Percentiles rank a stretch among this genome's conserved stretches.
Conservation (phyloP, 1,140 invertebrate genomes). For the Papilio glaucus region DNA sequence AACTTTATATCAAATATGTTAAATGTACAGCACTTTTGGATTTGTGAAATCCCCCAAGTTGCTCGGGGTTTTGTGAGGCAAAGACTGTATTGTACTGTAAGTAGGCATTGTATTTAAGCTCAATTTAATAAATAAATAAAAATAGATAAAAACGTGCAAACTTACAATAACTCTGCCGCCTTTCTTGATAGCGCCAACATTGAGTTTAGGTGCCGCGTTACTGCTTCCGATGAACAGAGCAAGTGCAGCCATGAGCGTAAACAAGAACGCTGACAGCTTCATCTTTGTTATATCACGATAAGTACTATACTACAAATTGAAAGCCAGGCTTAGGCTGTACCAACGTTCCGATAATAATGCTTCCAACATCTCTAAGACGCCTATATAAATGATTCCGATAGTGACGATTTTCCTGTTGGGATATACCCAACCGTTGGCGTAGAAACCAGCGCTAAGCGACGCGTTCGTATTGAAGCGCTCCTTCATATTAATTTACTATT, state of each 20-base stretch:
- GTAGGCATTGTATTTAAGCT: too few relatives aligned
- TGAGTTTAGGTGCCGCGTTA: conserved; percentile 48
- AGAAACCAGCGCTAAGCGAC: not conserved
- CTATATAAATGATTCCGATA: not conserved
- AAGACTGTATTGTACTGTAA: too few relatives aligned
- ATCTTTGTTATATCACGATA: conserved; percentile 35
- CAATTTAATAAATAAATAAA: too few relatives aligned
- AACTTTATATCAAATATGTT: too few relatives aligned
- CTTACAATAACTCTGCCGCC: conserved; percentile 54
- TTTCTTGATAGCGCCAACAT: conserved; percentile 49
- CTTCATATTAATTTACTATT: not conserved
- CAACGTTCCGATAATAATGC: not conserved
- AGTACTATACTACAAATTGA: not conserved
- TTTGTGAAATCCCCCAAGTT: too few relatives aligned
- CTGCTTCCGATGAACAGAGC: conserved; percentile 44
- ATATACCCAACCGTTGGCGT: not conserved
- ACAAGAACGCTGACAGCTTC: conserved; percentile 48
- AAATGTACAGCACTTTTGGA: too few relatives aligned
- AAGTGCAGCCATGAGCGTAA: conserved; percentile 50
- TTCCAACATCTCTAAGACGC: not conserved
- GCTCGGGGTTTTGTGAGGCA: too few relatives aligned
- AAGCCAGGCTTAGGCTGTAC: not conserved
- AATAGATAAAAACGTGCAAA: conserved; percentile 23
- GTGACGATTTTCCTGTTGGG: not conserved
- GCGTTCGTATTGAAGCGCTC: not conserved